A percentile compares a stretch with the other conserved stretches of the same genome.
phyloP scores from a whole-genome alignment of 2,113 vertebrate genomes.

The Vulpes vulpes region DNA sequence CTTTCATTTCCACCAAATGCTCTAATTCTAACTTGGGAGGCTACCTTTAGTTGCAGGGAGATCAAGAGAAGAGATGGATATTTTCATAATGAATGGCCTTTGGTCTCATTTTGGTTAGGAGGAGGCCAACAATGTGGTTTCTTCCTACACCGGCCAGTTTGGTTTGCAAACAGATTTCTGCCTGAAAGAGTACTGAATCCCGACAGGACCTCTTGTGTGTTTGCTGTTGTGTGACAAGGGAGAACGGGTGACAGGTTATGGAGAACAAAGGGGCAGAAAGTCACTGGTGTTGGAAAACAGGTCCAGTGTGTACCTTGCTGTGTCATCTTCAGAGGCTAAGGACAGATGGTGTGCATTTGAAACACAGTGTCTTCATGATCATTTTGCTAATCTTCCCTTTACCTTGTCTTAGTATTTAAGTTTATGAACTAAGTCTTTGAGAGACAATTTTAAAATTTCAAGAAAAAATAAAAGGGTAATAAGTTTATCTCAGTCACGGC shows the following conservation, averaged over 20 bases:
- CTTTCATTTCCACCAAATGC: background rate
- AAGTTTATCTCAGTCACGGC: background rate
- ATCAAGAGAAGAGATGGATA: background rate
- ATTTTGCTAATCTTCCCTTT: background rate
- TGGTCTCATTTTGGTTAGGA: slow-evolving; percentile 21
- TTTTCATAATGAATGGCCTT: background rate
- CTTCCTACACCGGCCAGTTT: background rate
- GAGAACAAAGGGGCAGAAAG: background rate
- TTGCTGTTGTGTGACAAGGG: background rate
- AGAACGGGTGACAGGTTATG: background rate
- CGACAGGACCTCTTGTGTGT: accelerated
- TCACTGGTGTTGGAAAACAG: background rate
- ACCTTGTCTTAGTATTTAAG: background rate
- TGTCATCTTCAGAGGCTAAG: background rate
- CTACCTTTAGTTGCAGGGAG: background rate
- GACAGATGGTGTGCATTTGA: background rate
- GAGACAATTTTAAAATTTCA: slow-evolving; percentile 33
- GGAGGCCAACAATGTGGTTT: background rate
- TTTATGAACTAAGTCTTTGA: slow-evolving; percentile 17
- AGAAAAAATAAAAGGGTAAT: background rate
- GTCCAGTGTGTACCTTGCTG: background rate
- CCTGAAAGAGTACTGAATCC: background rate
- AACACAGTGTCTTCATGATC: background rate
- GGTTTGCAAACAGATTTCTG: background rate
- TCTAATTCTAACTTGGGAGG: background rate